Conservation (phyloP, 2,113 vertebrate genomes). For the Tupaia tana region DNA sequence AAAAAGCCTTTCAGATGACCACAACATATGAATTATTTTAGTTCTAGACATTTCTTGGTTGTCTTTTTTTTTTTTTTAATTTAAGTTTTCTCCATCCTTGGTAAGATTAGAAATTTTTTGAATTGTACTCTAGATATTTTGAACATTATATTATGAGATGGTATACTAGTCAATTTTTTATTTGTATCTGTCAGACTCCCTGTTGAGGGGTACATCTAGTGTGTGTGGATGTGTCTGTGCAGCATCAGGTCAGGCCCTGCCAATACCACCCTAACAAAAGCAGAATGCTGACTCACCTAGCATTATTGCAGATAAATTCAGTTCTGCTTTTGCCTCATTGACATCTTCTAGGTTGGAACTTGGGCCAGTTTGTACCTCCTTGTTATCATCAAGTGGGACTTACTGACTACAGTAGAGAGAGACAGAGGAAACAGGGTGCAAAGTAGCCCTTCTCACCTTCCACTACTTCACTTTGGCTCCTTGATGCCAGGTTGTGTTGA, state of each 20-base stretch:
- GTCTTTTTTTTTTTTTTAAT: not conserved
- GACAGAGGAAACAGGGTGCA: not conserved
- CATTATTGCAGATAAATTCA: not conserved
- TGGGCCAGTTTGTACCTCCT: not conserved
- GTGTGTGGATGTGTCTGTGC: too few relatives aligned
- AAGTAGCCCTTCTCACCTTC: too few relatives aligned
- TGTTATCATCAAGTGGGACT: not conserved
- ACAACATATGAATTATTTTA: not conserved
- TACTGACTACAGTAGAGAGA: not conserved
- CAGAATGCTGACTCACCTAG: not conserved
- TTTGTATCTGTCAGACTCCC: not conserved
- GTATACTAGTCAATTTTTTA: not conserved
- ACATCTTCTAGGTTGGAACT: not conserved
- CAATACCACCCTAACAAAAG: not conserved
- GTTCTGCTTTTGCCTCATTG: not conserved
- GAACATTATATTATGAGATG: not conserved
- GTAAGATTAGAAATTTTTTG: not conserved
- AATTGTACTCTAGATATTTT: not conserved
- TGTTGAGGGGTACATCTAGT: not conserved
- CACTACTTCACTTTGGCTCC: not conserved
- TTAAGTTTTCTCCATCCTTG: not conserved
- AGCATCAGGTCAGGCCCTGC: not conserved
- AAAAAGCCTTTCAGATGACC: not conserved
- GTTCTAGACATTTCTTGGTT: not conserved
- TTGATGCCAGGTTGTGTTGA: not conserved